These are phyloP conservation scores for Gymnorhina tibicen DNA, from an alignment of 2,113 vertebrate species.

Conservation along the genomic window DNA sequence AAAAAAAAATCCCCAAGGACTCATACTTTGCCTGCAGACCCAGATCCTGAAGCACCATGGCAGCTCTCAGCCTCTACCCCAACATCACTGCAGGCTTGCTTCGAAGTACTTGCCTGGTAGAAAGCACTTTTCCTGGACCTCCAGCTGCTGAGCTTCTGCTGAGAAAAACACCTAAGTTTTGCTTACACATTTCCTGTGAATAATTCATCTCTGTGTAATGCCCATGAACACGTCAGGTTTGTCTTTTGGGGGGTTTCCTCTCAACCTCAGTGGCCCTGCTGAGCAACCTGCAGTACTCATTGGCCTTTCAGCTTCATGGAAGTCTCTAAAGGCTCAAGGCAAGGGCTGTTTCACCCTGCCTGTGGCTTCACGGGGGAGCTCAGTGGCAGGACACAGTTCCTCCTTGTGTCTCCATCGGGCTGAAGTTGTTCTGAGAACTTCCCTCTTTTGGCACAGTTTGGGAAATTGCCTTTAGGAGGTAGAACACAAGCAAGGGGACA, in stretches of 20 bases:
- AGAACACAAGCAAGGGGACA: neutral
- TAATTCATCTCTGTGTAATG: neutral
- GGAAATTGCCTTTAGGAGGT: neutral
- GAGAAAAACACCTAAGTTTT: neutral
- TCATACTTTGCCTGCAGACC: neutral
- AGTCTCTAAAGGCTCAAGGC: neutral
- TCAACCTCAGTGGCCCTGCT: accelerated
- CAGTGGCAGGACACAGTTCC: neutral
- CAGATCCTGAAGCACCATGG: neutral
- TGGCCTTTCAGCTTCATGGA: neutral
- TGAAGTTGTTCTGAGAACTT: neutral
- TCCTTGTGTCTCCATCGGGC: accelerated
- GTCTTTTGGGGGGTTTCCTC: neutral
- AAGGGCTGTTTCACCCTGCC: neutral
- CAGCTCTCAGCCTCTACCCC: neutral
- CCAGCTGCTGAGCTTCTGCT: neutral
- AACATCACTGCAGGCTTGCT: neutral
- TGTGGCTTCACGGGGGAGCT: accelerated
- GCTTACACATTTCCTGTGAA: neutral
- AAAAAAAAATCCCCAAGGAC: too few relatives aligned
- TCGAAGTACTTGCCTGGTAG: neutral
- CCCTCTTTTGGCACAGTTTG: neutral
- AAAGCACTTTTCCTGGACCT: neutral
- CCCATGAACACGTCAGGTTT: neutral
- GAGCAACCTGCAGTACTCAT: neutral